phyloP scores from a whole-genome alignment of 1,140 invertebrate genomes.

The Brachionus koreanus region DNA sequence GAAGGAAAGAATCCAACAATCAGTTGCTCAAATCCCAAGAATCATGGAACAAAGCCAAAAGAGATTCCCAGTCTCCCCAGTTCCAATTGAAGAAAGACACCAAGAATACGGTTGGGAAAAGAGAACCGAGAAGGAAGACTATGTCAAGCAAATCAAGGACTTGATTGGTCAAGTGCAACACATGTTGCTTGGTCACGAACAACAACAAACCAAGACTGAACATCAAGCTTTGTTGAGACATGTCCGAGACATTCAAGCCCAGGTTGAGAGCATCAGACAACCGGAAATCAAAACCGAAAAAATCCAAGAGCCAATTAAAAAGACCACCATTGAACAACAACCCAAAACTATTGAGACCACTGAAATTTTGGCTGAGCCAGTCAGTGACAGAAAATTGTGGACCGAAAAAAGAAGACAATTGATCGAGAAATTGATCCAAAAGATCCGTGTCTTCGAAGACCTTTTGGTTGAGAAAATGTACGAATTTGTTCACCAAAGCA shows the following conservation, averaged over 20 bases:
- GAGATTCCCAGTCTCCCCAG: neutral
- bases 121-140: neutral
- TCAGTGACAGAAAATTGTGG: neutral
- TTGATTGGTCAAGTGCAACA: conserved; percentile 10
- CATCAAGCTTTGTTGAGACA: conserved; percentile 21
- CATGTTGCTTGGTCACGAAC: neutral
- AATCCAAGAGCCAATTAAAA: neutral
- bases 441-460: conserved; percentile 6
- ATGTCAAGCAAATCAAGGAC: conserved; percentile 1
- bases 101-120: conserved; percentile 11
- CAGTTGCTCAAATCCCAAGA: neutral
- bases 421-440: conserved; percentile 6
- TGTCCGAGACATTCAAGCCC: conserved; percentile 9
- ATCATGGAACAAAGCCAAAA: neutral
- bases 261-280: neutral
- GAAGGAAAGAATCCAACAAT: conserved; percentile 8
- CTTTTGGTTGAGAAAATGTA: conserved; percentile 4
- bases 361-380: neutral
- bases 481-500: neutral
- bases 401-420: conserved; percentile 16
- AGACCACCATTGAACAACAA: neutral
- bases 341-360: neutral
- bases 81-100: neutral
- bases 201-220: conserved; percentile 3
- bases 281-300: neutral